Percentiles rank a stretch among this genome's conserved stretches.
phyloP scores from a whole-genome alignment of 2,888 invertebrate genomes.

The Trissolcus brochymenae region DNA sequence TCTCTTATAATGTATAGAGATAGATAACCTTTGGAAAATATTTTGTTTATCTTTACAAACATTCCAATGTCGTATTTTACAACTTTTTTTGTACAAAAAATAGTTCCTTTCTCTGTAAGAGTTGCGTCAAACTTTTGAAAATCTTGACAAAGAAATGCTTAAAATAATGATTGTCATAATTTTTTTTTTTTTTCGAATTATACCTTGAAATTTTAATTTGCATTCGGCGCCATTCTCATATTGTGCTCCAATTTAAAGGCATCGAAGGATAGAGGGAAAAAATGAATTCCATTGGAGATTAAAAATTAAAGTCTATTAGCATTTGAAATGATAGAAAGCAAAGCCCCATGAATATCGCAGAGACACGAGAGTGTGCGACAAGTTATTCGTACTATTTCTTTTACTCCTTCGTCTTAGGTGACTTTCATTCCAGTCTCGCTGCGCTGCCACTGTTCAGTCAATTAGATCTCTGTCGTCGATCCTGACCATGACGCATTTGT shows the following conservation, averaged over 20 bases:
- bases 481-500: constrained; percentile 59
- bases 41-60: not conserved
- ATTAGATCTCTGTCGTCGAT: constrained; percentile 57
- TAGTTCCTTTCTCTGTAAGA: no score
- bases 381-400: constrained; percentile 54
- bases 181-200: no score
- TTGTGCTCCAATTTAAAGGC: no score
- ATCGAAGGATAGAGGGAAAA: not conserved
- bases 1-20: not conserved
- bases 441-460: constrained; percentile 54
- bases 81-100: no score
- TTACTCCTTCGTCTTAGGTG: constrained; percentile 44
- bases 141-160: no score
- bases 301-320: constrained; percentile 37
- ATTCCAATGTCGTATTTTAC: no score
- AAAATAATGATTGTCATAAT: no score
- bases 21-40: not conserved
- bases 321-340: constrained; percentile 51
- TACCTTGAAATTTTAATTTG: no score
- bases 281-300: constrained; percentile 23
- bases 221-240: no score
- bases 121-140: no score
- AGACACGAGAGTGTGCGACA: constrained; percentile 32
- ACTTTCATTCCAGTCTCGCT: constrained; percentile 55
- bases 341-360: constrained; percentile 29